These are phyloP conservation scores for Cantharis lateralis DNA, from an alignment of 2,888 invertebrate species.

Conservation along the genomic window DNA sequence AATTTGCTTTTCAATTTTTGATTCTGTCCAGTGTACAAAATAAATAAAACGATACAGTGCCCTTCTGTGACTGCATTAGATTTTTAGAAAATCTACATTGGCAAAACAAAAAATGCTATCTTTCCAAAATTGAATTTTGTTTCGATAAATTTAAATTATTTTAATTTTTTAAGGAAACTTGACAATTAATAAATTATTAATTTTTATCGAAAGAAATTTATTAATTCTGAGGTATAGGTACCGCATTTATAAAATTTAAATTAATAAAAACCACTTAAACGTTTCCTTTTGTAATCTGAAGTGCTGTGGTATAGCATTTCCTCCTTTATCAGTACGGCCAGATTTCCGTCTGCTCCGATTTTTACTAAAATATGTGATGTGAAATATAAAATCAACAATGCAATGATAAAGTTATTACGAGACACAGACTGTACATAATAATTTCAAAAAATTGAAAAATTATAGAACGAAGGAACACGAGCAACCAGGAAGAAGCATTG, in stretches of 20 bases:
- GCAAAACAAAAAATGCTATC: too few relatives aligned
- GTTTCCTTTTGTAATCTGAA: slow-evolving; percentile 16
- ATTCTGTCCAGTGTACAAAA: too few relatives aligned
- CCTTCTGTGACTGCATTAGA: too few relatives aligned
- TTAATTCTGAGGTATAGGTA: not conserved
- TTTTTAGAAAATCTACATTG: too few relatives aligned
- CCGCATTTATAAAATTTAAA: not conserved
- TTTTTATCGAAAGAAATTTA: not conserved
- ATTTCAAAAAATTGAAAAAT: not conserved
- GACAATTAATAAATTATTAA: not conserved
- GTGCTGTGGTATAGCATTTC: slow-evolving; percentile 20
- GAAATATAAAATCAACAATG: not conserved
- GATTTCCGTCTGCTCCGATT: slow-evolving; percentile 12
- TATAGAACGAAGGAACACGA: not conserved
- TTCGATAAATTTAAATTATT: too few relatives aligned
- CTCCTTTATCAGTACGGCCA: slow-evolving; percentile 22
- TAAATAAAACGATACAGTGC: too few relatives aligned
- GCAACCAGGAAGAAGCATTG: too few relatives aligned
- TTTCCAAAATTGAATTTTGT: too few relatives aligned
- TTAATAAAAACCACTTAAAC: not conserved
- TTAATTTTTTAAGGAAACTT: too few relatives aligned
- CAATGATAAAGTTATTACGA: not conserved
- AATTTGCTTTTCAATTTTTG: too few relatives aligned
- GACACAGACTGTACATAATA: too few relatives aligned
- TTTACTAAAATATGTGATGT: not conserved